Conservation (phyloP, 2,797 vertebrate genomes). For the Sebastes nivosus region DNA sequence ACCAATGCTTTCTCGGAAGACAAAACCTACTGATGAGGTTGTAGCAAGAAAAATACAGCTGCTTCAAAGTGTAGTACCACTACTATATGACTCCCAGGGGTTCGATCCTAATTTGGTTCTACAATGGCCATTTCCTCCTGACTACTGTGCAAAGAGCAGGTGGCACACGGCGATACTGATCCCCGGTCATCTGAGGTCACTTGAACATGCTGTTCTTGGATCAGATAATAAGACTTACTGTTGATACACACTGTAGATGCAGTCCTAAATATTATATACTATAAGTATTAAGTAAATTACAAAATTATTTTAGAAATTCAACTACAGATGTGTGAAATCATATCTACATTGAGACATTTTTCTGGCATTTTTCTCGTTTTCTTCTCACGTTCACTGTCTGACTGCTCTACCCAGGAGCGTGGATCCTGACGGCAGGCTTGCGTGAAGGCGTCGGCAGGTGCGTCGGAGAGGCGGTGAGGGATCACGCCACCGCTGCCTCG, state of each 20-base stretch:
- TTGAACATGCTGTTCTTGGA: constrained; percentile 4
- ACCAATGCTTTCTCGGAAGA: not conserved
- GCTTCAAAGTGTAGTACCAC: not conserved
- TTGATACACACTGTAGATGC: not conserved
- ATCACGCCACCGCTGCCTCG: constrained; percentile 86
- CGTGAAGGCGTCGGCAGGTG: constrained; percentile 87
- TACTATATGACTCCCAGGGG: constrained; percentile 36
- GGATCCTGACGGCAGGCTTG: constrained; percentile 89
- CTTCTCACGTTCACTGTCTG: not conserved
- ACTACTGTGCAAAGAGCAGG: constrained; percentile 56
- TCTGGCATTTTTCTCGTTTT: not conserved
- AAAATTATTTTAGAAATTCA: not conserved
- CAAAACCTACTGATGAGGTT: not conserved
- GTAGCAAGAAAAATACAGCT: constrained; percentile 3
- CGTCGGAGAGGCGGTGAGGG: constrained; percentile 90
- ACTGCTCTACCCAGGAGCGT: constrained; percentile 83
- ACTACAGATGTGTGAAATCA: not conserved
- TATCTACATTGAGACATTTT: not conserved
- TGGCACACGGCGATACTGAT: constrained; percentile 48
- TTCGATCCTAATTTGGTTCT: constrained; percentile 50
- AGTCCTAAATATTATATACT: not conserved
- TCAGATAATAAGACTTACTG: not conserved
- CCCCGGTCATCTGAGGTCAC: constrained; percentile 35
- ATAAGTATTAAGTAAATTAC: not conserved
- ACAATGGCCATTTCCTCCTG: constrained; percentile 69